Percentiles rank a stretch among this genome's conserved stretches.
Conservation (phyloP, 2,888 invertebrate species). For the Microctonus hyperodae region DNA sequence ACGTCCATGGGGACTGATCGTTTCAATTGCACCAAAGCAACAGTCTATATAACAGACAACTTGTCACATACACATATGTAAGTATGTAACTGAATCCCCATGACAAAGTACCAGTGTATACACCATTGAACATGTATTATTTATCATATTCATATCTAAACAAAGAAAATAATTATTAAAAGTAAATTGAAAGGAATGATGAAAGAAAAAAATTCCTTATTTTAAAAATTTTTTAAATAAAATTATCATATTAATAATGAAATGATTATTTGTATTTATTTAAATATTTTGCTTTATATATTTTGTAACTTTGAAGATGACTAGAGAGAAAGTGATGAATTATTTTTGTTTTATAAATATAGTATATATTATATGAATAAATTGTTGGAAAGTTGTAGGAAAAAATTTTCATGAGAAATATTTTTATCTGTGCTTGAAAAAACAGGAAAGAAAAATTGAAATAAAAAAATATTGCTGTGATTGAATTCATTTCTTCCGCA, state of each 20-base stretch:
- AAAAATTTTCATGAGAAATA: neutral
- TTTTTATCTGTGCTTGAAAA: neutral
- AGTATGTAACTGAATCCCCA: too few species aligned
- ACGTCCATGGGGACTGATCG: constrained; percentile 18
- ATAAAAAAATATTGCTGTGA: neutral
- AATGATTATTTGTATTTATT: too few species aligned
- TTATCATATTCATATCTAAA: too few species aligned
- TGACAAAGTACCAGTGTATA: neutral
- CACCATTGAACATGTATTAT: too few species aligned
- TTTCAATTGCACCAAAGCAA: neutral
- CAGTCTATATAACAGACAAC: neutral
- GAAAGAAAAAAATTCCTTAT: too few species aligned
- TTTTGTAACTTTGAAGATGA: neutral
- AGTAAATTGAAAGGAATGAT: too few species aligned
- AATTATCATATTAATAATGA: too few species aligned
- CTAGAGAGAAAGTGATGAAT: neutral
- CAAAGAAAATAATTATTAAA: too few species aligned
- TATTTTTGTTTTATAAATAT: neutral
- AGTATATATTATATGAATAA: neutral
- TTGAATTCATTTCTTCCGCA: neutral
- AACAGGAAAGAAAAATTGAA: neutral
- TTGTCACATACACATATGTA: neutral
- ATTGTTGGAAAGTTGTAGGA: neutral
- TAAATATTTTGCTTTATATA: neutral
- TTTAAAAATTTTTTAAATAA: too few species aligned